Evolutionary conservation across 2,888 invertebrate species (phyloP).

Genomic region (Noctua comes): DNA sequence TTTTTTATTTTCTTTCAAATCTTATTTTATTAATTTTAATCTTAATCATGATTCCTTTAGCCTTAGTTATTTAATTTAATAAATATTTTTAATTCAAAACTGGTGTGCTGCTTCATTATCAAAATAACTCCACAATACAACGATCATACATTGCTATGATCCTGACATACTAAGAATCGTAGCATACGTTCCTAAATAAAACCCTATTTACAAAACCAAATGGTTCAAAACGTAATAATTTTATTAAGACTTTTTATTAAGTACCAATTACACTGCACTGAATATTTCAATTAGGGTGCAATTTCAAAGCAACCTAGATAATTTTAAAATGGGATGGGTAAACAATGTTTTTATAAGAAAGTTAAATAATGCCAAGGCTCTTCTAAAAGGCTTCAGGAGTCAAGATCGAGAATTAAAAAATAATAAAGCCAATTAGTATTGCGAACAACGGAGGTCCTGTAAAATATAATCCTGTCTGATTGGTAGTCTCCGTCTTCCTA

Average conservation of each 20-base stretch:
- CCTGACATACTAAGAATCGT: background rate
- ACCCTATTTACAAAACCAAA: background rate
- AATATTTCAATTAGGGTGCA: background rate
- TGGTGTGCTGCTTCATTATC: too few relatives aligned
- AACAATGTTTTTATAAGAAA: background rate
- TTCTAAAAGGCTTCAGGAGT: background rate
- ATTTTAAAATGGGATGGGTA: background rate
- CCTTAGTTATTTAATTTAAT: too few relatives aligned
- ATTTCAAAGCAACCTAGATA: background rate
- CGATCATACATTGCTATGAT: background rate
- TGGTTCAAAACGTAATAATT: background rate
- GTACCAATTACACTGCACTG: background rate
- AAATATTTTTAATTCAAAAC: too few relatives aligned
- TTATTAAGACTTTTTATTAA: background rate
- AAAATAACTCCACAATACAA: too few relatives aligned
- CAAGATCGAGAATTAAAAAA: background rate
- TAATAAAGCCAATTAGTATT: background rate
- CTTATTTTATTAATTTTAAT: too few relatives aligned
- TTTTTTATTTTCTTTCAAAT: too few relatives aligned
- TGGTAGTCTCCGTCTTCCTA: background rate
- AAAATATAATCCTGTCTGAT: background rate
- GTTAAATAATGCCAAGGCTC: background rate
- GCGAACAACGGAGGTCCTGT: background rate
- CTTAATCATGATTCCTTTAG: too few relatives aligned
- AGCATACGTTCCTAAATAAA: background rate